phyloP scores from a whole-genome alignment of 37 sponge, comb jelly and placozoan species.

The Chondrosia reniformis region DNA sequence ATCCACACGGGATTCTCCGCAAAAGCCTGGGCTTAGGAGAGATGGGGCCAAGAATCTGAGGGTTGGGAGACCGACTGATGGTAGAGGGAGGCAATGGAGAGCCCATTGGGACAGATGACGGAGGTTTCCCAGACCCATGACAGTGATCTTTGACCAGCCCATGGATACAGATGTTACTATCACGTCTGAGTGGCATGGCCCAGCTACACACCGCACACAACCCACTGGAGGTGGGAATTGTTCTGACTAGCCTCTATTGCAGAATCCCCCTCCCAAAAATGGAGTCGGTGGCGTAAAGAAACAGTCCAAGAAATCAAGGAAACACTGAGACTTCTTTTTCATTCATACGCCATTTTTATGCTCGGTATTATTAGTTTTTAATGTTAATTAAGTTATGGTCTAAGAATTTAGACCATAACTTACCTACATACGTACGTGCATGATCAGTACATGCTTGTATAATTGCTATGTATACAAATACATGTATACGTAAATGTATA shows the following conservation, averaged over 20 bases:
- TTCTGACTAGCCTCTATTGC: neutral
- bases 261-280: neutral
- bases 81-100: neutral
- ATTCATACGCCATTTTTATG: no score
- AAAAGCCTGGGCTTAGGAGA: neutral
- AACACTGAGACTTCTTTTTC: no score
- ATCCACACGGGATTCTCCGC: neutral
- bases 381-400: no score
- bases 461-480: no score
- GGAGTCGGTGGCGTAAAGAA: no score
- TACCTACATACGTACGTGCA: no score
- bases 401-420: no score
- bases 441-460: no score
- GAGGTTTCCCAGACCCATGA: neutral
- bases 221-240: neutral
- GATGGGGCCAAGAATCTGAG: neutral
- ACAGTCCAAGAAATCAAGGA: no score
- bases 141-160: neutral
- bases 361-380: no score
- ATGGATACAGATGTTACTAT: neutral
- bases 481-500: no score
- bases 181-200: neutral
- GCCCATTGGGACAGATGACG: neutral
- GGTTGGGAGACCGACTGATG: neutral
- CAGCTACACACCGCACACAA: neutral